These are phyloP conservation scores for Portevinia maculata DNA, from an alignment of 2,888 invertebrate species.

Conservation along the genomic window DNA sequence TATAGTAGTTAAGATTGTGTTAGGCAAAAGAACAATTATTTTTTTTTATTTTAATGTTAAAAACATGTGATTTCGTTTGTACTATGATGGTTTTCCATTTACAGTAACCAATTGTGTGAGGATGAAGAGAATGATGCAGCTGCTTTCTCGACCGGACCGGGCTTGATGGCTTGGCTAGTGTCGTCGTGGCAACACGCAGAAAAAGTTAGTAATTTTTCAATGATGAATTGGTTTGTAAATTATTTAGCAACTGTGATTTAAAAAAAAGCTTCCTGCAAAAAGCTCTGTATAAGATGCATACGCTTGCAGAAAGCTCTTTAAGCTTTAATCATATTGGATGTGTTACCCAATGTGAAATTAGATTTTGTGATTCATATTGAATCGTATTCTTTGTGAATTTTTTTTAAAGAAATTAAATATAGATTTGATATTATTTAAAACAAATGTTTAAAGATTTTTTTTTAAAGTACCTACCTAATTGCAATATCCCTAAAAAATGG, in stretches of 20 bases:
- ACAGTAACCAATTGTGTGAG: conserved; percentile 78
- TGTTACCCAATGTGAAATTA: conserved; percentile 39
- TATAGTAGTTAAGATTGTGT: not conserved
- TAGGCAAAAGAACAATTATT: conserved; percentile 21
- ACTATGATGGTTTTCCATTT: conserved; percentile 83
- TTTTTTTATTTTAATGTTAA: conserved; percentile 44
- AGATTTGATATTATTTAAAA: conserved; percentile 44
- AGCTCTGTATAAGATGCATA: not conserved
- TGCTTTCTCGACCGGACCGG: conserved; percentile 72
- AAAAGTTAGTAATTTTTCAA: conserved; percentile 68
- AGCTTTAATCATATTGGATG: conserved; percentile 43
- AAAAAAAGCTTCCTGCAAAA: conserved; percentile 27
- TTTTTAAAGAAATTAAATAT: conserved; percentile 60
- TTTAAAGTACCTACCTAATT: not conserved
- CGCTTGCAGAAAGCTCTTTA: conserved; percentile 42
- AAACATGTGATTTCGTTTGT: conserved; percentile 75
- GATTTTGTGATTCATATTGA: conserved; percentile 69
- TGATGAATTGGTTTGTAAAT: conserved; percentile 61
- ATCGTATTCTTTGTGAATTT: conserved; percentile 44
- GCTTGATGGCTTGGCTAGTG: conserved; percentile 72
- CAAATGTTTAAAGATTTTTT: conserved; percentile 44
- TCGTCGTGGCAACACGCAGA: conserved; percentile 63
- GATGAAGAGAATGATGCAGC: conserved; percentile 71
- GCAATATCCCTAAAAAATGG: conserved; percentile 49
- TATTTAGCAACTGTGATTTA: conserved; percentile 61